Conservation (phyloP, 2,113 vertebrate genomes). For the Clupea harengus region DNA sequence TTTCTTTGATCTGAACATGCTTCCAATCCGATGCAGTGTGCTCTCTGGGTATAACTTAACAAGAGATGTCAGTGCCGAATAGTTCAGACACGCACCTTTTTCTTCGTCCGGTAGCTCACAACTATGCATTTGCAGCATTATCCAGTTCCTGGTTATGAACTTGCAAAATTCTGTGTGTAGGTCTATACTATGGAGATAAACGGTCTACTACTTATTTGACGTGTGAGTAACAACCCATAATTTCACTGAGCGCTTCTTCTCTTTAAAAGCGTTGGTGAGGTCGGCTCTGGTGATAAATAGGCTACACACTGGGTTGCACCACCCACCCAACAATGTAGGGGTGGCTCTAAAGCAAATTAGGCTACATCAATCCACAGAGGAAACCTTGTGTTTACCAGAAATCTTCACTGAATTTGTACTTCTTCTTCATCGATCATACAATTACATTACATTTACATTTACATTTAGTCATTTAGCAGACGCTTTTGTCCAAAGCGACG, state of each 20-base stretch:
- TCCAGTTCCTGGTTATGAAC: neutral
- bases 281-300: neutral
- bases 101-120: neutral
- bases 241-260: neutral
- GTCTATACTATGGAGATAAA: neutral
- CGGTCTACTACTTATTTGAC: neutral
- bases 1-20: slow-evolving; percentile 90
- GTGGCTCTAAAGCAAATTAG: neutral
- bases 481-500: no score
- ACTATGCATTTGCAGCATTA: neutral
- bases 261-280: neutral
- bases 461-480: no score
- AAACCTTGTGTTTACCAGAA: no score
- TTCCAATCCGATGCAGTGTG: slow-evolving; percentile 87
- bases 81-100: neutral
- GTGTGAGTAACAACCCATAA: neutral
- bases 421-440: no score
- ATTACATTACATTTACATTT: no score
- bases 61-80: slow-evolving; percentile 74
- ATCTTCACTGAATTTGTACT: no score
- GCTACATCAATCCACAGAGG: no score
- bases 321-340: neutral
- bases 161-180: neutral
- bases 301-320: neutral
- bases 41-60: slow-evolving; percentile 91